Base-by-base conservation (phyloP, 1,140 invertebrate species). In the Ceratosolen solmsi region DNA sequence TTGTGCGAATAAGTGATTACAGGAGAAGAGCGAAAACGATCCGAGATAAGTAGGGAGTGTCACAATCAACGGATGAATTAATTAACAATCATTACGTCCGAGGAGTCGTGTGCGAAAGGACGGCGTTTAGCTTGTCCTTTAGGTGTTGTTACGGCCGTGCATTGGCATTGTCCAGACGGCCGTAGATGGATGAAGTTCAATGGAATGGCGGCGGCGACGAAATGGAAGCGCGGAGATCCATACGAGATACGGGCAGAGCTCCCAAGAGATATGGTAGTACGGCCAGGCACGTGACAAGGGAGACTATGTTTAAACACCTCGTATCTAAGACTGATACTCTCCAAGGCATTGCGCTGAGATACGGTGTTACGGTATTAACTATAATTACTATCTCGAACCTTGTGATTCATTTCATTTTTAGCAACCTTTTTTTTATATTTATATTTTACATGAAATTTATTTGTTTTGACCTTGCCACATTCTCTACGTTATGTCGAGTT, bases 211-310 rank as follows among this genome's bases (percentile, higher is more conserved):
- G 87, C 82, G 95, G 95, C 87, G 93, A 94, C 92, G 94, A 95
- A 88, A 95, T 95, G 89, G 96, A 95, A 89, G 97, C 97, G 90
- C 94, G 95, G 90, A 94, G 95, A 90, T 96, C 95, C 78, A 96
- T 98, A 88, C 93, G 96, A 84, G 95, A 96, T 89, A 96, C 95
- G 63, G 95, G 95, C 46, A 94, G 95, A 91, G 94, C 95, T 78
- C 92, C 97, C 71, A 97, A 97, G 91, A 97, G 96, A 91, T 98
- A 98, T 90, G 97, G 97, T 65, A 97, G 96, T 87, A 97, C 96
- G 56, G 95, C 95, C 83, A 96, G 94, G 91, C 91, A 93, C 88
- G 88, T 93, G 84, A 90, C 91, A 86, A 92, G 93, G 85, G 95
- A 96, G 87, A 94, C 94, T 85, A 94, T 95, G 85, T 93, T 98